Base-by-base conservation (phyloP, 2,888 invertebrate species). In the Saturnia japonica region DNA sequence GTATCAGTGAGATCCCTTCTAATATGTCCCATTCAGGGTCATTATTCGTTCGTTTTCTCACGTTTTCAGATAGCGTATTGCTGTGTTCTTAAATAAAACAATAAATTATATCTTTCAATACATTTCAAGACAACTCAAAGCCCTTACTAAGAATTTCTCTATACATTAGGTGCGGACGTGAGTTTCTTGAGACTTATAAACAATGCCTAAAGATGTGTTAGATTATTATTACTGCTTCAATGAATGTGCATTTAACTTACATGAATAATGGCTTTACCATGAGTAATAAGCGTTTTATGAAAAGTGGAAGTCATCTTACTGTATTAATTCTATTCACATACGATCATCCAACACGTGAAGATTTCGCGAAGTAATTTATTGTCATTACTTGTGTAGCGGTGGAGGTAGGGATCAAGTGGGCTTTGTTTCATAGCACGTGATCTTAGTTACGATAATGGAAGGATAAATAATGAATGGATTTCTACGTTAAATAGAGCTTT, bases 401-500 rank as follows among this genome's bases (percentile, higher is more conserved):
- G 64, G 16, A 40, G 40, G 64, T 64, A 34, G n/a, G 19, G 64
- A 64, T 64, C 45, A 51, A 68, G 51, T 28, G 14, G 60, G 64
- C 40, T 64, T 64, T 64, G 64, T 64, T 64, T 34, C 64, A 51
- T 40, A 47, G 69, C 79, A 79, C 77, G 79, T 76, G 74, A 73
- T 72, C 73, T 70, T 70, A 76, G 73, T 74, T 74, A 75, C 71
- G 72, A 71, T 73, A 73, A 74, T 74, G 70, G 71, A 60, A 72
- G 71, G 72, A 75, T 72, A 75, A 60, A 19, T 51, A 19, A 60
- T 28, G 25, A 60, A 28, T 25, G 28, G 28, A 60, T 60, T 54
- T 60, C 28, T 60, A 14, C 14, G 25, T 14, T 28, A 14, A 60
- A 8, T 11, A 22, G 22, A 11, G 54, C 54, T 54, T 54, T 54